Conservation (phyloP, 2,113 vertebrate genomes). For the Jaculus jaculus region DNA sequence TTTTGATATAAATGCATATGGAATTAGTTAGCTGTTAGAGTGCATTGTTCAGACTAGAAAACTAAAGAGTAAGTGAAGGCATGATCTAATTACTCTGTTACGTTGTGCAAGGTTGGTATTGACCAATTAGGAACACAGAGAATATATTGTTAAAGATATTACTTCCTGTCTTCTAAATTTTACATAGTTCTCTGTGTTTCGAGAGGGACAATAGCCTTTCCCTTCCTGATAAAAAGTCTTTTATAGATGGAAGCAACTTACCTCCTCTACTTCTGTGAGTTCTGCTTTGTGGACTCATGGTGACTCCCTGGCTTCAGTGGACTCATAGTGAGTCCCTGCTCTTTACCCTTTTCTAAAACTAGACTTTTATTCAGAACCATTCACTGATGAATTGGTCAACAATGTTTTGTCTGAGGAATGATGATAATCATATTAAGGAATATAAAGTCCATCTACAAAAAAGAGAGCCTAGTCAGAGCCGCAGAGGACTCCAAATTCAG, state of each 20-base stretch:
- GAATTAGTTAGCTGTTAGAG: slow-evolving; percentile 14
- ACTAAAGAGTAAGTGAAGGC: slow-evolving; percentile 34
- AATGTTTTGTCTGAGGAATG: slow-evolving; percentile 36
- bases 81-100: slow-evolving; percentile 41
- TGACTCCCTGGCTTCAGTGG: slow-evolving; percentile 25
- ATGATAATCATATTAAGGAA: slow-evolving; percentile 55
- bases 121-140: not conserved
- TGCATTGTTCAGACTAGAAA: slow-evolving; percentile 23
- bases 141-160: not conserved
- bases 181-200: slow-evolving; percentile 34
- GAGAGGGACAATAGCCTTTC: not conserved
- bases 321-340: not conserved
- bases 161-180: slow-evolving; percentile 28
- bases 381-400: slow-evolving; percentile 62
- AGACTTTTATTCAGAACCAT: slow-evolving; percentile 39
- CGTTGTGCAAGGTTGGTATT: slow-evolving; percentile 7
- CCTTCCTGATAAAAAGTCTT: not conserved
- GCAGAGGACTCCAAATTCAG: slow-evolving; percentile 55
- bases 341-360: slow-evolving; percentile 35
- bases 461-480: slow-evolving; percentile 41
- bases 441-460: slow-evolving; percentile 52
- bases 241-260: not conserved
- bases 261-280: not conserved
- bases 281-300: not conserved
- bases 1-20: slow-evolving; percentile 10